phyloP scores from a whole-genome alignment of 2,797 vertebrate species.

The Epinephelus malabaricus region DNA sequence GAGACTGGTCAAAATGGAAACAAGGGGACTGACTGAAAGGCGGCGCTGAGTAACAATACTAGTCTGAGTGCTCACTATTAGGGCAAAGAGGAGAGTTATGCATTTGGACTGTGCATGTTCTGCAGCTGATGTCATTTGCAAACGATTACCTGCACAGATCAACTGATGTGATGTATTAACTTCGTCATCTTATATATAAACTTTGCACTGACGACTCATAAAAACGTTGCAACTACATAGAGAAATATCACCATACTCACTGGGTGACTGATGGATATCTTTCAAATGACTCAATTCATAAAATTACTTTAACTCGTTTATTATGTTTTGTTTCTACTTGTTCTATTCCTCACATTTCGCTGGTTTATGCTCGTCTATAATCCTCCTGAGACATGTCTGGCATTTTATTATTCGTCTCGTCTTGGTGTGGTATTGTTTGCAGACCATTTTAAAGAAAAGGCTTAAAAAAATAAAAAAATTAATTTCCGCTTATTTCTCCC shows the following conservation, averaged over 20 bases:
- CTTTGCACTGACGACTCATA: background rate
- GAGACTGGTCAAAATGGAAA: constrained; percentile 76
- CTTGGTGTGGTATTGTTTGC: constrained; percentile 26
- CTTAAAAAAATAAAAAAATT: constrained; percentile 17
- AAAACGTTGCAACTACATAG: background rate
- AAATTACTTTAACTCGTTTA: background rate
- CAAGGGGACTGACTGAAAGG: constrained; percentile 56
- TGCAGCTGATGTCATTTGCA: background rate
- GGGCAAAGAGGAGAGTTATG: background rate
- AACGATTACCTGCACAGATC: background rate
- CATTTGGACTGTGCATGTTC: constrained; percentile 4
- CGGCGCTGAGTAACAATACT: constrained; percentile 24
- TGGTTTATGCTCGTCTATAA: constrained; percentile 6
- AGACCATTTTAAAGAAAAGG: constrained; percentile 28
- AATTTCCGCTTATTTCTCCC: constrained; percentile 23
- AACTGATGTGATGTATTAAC: background rate
- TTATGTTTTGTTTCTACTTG: constrained; percentile 16
- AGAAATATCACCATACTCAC: background rate
- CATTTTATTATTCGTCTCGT: constrained; percentile 27
- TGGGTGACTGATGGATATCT: background rate
- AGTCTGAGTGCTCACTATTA: constrained; percentile 12
- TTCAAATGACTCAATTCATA: constrained; percentile 2
- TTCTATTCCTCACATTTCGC: constrained; percentile 10
- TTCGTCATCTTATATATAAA: background rate
- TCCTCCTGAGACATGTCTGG: constrained; percentile 28